These are phyloP conservation scores for Parapristionchus giblindavisi DNA, from an alignment of 2,888 invertebrate genomes.

Conservation along the genomic window DNA sequence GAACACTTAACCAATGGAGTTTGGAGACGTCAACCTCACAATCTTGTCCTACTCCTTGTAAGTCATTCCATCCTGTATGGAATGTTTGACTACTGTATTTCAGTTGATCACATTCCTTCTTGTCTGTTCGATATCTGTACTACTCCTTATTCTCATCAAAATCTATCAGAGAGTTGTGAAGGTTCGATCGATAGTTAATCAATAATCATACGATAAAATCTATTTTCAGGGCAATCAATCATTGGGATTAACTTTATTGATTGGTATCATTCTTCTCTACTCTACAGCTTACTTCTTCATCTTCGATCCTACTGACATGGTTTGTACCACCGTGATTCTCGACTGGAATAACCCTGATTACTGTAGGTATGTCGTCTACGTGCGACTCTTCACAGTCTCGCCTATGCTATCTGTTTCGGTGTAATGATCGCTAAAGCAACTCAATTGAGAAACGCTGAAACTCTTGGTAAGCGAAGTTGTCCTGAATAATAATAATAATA, in stretches of 20 bases:
- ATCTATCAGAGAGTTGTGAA: constrained; percentile 33
- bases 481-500: neutral
- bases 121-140: constrained; percentile 15
- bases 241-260: constrained; percentile 66
- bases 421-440: constrained; percentile 68
- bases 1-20: constrained; percentile 56
- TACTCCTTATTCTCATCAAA: constrained; percentile 37
- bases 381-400: constrained; percentile 58
- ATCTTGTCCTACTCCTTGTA: constrained; percentile 55
- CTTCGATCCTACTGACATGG: constrained; percentile 60
- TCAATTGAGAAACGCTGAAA: constrained; percentile 66
- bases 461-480: constrained; percentile 47
- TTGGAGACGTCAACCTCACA: constrained; percentile 59
- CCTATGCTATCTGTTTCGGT: constrained; percentile 67
- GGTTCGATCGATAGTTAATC: constrained; percentile 27
- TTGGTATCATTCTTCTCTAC: constrained; percentile 64
- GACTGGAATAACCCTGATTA: neutral
- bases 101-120: constrained; percentile 24
- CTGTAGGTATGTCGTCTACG: constrained; percentile 53
- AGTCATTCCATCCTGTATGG: neutral
- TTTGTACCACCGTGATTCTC: constrained; percentile 31
- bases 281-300: constrained; percentile 65
- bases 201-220: constrained; percentile 29
- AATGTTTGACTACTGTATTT: constrained; percentile 42
- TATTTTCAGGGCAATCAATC: constrained; percentile 62